Base-by-base conservation (phyloP, 2,113 vertebrate genomes). In the Argyrosomus japonicus region DNA sequence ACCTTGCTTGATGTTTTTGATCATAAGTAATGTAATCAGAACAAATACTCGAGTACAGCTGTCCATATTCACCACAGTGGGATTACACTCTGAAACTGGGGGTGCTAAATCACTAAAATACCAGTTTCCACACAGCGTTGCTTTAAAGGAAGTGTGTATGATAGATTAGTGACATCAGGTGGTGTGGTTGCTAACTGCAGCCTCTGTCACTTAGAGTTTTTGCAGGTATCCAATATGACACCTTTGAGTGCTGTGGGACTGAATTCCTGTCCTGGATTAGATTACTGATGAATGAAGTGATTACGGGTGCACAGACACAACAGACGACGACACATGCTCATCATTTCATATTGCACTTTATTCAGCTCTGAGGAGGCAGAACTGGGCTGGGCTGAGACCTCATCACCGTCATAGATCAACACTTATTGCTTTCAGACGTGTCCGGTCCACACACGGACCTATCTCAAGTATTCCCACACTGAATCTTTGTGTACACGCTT, bases 341-440 rank as follows among this genome's bases (percentile, higher is more conserved):
- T 62, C 61, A 23, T 83, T 75, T 88, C 82, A 89, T 94, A 94
- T 94, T 94, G 93, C 93, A 94, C 92, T 94, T 94, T 94, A 94
- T 91, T 94, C 77, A 86, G 78, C 79, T 91, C 75, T 50, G 76
- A 85, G 57, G 36, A 45, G 43, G 50, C 87, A 43, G 70, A 77
- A 17, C 87, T 57, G 43, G 64, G 65, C 81, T 18, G 48, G 36
- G 77, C 79, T 7, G 74, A 88, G 70, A 85, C 82, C 86, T 77
- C 54, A 27, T 60, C 45, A 29, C 81, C 6, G 62, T 89, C 89
- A 91, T 88, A 88, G 76, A 87, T 89, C 76, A 88, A 91, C 90
- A 90, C 86, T 89, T 93, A 93, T 91, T 94, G 90, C 91, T 92
- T 89, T 90, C 90, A n/a, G 77, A 67, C 53, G 67, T 67, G 69